A percentile compares a stretch with the other conserved stretches of the same genome.
Conservation (phyloP, 1,140 invertebrate species). For the Dinoponera quadriceps region DNA sequence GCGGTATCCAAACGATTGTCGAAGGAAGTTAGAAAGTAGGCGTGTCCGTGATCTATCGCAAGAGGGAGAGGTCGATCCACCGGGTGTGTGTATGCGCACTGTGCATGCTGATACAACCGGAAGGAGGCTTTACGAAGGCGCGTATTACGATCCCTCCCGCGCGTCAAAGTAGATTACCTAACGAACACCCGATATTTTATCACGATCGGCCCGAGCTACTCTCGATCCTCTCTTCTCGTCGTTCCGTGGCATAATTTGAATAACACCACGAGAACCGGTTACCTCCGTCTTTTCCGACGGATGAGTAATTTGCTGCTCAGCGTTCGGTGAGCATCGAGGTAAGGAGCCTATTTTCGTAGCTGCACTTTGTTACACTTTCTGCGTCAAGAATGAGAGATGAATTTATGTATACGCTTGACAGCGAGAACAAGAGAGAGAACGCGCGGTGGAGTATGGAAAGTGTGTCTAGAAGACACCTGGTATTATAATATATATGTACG, state of each 20-base stretch:
- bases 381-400: constrained; percentile 12
- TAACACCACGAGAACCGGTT: neutral
- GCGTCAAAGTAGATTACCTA: constrained; percentile 39
- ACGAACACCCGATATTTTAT: constrained; percentile 34
- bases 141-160: constrained; percentile 22
- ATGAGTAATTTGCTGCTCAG: constrained; percentile 32
- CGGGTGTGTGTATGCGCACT: constrained; percentile 44
- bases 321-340: constrained; percentile 32
- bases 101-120: constrained; percentile 29
- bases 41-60: constrained; percentile 77
- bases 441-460: constrained; percentile 48
- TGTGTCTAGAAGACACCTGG: neutral
- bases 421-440: neutral
- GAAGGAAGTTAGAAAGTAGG: constrained; percentile 81
- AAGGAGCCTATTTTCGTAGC: constrained; percentile 39
- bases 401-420: neutral
- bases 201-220: constrained; percentile 1
- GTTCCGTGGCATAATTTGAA: neutral
- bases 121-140: constrained; percentile 13
- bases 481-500: neutral
- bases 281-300: constrained; percentile 13
- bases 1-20: constrained; percentile 74
- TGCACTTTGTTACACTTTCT: constrained; percentile 58
- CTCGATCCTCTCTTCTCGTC: neutral
- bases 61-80: constrained; percentile 74